These are phyloP conservation scores for Drosophila melanica DNA, from an alignment of 1,140 invertebrate genomes.

Conservation along the genomic window DNA sequence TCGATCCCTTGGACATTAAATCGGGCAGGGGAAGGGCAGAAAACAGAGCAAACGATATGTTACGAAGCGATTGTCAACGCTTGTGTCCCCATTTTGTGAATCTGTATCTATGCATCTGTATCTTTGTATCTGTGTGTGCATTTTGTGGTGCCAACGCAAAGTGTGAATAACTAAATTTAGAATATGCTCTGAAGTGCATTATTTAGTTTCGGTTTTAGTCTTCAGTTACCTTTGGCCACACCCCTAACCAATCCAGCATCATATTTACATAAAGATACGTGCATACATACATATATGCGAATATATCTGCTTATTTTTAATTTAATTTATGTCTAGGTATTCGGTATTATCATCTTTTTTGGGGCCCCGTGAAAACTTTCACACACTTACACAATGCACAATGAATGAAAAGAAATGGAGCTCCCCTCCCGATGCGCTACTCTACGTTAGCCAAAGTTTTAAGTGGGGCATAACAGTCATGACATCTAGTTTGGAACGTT, in stretches of 20 bases:
- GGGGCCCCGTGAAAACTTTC: slow-evolving; percentile 52
- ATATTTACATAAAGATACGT: neutral
- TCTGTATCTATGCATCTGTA: slow-evolving; percentile 25
- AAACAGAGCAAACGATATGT: neutral
- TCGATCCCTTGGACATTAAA: neutral
- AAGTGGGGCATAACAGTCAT: neutral
- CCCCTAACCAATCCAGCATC: slow-evolving; percentile 2
- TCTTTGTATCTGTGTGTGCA: slow-evolving; percentile 31
- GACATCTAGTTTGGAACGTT: neutral
- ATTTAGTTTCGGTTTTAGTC: slow-evolving; percentile 31
- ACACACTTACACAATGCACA: slow-evolving; percentile 59
- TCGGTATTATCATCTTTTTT: slow-evolving; percentile 7
- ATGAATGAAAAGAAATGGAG: slow-evolving; percentile 25
- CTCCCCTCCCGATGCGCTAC: neutral
- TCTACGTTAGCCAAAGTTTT: neutral
- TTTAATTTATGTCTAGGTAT: slow-evolving; percentile 12
- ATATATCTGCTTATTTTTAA: slow-evolving; percentile 3
- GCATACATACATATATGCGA: neutral
- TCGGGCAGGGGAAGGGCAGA: neutral
- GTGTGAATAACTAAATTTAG: slow-evolving; percentile 76
- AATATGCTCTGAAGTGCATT: slow-evolving; percentile 63
- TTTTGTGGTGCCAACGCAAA: slow-evolving; percentile 67
- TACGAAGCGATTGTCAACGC: slow-evolving; percentile 34
- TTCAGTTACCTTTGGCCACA: slow-evolving; percentile 13
- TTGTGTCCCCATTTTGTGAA: slow-evolving; percentile 50